Percentiles rank a stretch among this genome's conserved stretches.
Conservation (phyloP, 2,113 vertebrate genomes). For the Anas platyrhynchos region DNA sequence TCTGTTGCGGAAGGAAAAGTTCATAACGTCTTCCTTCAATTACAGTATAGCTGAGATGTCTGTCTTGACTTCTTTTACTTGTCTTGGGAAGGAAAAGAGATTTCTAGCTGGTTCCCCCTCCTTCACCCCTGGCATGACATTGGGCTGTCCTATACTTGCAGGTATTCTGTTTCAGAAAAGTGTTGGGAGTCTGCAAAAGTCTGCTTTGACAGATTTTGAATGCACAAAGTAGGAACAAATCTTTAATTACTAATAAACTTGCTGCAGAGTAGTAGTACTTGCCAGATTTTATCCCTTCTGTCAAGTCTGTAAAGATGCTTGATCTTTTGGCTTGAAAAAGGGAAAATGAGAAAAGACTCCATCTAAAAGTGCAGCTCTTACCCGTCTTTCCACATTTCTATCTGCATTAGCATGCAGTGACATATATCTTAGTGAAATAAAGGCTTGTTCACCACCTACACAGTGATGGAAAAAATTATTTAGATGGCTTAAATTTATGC, state of each 20-base stretch:
- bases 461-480: neutral
- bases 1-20: neutral
- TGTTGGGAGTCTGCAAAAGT: neutral
- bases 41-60: neutral
- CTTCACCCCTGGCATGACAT: neutral
- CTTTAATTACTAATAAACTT: neutral
- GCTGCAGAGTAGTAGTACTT: neutral
- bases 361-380: neutral
- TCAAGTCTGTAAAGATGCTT: neutral
- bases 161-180: neutral
- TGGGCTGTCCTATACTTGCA: neutral
- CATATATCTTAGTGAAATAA: neutral
- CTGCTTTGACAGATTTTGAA: neutral
- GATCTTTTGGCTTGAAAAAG: neutral
- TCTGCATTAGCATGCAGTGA: neutral
- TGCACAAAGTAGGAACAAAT: neutral
- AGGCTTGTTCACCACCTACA: neutral
- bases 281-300: neutral
- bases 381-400: neutral
- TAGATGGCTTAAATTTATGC: neutral
- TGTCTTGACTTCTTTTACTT: neutral
- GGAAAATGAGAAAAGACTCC: neutral
- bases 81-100: neutral
- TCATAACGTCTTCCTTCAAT: neutral
- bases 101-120: neutral